phyloP scores from a whole-genome alignment of 2,888 invertebrate species.

The Patella pellucida region DNA sequence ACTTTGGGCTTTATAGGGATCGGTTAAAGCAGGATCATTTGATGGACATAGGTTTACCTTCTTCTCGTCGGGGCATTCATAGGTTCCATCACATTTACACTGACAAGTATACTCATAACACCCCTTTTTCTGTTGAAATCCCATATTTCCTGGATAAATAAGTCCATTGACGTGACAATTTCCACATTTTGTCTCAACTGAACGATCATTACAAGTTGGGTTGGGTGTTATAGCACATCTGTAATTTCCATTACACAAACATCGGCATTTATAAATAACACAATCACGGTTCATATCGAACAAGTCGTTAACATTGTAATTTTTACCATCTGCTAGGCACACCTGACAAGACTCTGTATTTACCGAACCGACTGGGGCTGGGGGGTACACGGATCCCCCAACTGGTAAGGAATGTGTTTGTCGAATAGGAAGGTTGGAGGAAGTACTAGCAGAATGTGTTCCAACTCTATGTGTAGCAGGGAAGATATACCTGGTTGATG shows the following conservation, averaged over 20 bases:
- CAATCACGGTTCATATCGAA: constrained; percentile 42
- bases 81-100: constrained; percentile 52
- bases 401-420: not conserved
- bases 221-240: constrained; percentile 37
- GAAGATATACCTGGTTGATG: no score
- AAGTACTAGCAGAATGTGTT: no score
- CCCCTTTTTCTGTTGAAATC: constrained; percentile 47
- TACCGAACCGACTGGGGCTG: not conserved
- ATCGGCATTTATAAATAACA: constrained; percentile 38
- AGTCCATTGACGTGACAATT: constrained; percentile 46
- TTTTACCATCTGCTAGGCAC: constrained; percentile 31
- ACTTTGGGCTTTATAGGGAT: constrained; percentile 19
- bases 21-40: not conserved
- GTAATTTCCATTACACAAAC: constrained; percentile 39
- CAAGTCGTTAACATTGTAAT: constrained; percentile 28
- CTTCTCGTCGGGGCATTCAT: constrained; percentile 42
- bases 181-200: constrained; percentile 26
- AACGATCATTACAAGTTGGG: constrained; percentile 19
- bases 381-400: not conserved
- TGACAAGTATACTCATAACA: constrained; percentile 52
- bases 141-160: constrained; percentile 39
- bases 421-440: not conserved
- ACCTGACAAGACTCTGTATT: constrained; percentile 17
- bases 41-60: constrained; percentile 37
- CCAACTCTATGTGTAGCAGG: no score